Conservation (phyloP, 2,888 invertebrate species). For the Nycteola revayana region DNA sequence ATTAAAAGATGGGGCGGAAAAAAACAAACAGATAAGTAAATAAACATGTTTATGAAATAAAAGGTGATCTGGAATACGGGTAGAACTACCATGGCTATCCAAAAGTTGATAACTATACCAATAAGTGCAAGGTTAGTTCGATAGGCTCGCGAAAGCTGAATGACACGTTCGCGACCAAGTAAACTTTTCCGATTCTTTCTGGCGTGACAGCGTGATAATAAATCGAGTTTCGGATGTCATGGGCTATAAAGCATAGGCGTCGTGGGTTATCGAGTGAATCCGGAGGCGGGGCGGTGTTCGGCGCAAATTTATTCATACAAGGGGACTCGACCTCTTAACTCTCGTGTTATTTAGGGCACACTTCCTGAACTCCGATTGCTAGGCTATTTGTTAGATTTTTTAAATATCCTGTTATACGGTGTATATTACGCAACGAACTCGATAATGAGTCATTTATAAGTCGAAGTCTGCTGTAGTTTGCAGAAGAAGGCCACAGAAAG, state of each 20-base stretch:
- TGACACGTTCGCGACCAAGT: not conserved
- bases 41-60: too few species aligned
- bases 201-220: slow-evolving; percentile 66
- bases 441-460: too few species aligned
- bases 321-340: slow-evolving; percentile 68
- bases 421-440: too few species aligned
- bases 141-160: too few species aligned
- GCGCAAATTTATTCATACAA: slow-evolving; percentile 75
- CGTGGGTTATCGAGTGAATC: slow-evolving; percentile 76
- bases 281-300: slow-evolving; percentile 54
- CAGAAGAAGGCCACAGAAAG: too few species aligned
- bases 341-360: slow-evolving; percentile 73
- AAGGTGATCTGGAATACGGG: too few species aligned
- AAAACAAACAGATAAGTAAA: too few species aligned
- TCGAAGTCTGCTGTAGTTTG: too few species aligned
- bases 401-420: slow-evolving; percentile 23
- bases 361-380: slow-evolving; percentile 52
- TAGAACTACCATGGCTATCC: too few species aligned
- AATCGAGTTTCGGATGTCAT: slow-evolving; percentile 79
- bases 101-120: too few species aligned
- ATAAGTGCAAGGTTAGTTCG: too few species aligned
- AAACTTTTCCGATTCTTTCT: slow-evolving; percentile 49
- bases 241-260: slow-evolving; percentile 80
- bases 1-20: too few species aligned
- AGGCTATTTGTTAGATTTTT: slow-evolving; percentile 38